Evolutionary conservation across 2,113 vertebrate species (phyloP).

Genomic region (Mobula birostris): DNA sequence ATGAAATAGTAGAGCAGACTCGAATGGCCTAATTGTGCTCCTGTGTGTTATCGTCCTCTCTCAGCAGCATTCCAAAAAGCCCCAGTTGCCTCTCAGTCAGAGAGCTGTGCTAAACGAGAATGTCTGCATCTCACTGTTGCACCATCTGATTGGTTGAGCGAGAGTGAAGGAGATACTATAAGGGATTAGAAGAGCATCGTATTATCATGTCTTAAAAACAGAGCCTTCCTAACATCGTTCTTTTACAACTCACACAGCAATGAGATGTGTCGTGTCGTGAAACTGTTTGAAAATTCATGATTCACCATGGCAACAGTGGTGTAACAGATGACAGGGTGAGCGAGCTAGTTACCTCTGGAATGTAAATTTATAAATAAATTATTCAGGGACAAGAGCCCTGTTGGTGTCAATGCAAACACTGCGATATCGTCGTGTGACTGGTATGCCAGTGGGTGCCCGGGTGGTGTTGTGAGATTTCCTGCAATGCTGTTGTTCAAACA

Average conservation of each 20-base stretch:
- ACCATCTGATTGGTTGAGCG: background rate
- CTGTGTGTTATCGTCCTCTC: too few relatives aligned
- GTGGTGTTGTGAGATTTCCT: background rate
- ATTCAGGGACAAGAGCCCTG: background rate
- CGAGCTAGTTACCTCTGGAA: background rate
- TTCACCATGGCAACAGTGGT: constrained; percentile 20
- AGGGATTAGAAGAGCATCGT: background rate
- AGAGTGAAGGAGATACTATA: background rate
- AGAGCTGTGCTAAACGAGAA: too few relatives aligned
- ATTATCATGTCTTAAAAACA: background rate
- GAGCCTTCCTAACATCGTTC: background rate
- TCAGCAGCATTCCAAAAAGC: too few relatives aligned
- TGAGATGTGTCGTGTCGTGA: background rate
- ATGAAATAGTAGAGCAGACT: too few relatives aligned
- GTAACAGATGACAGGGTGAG: background rate
- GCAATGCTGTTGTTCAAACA: background rate
- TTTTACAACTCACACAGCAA: background rate
- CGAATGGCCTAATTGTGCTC: too few relatives aligned
- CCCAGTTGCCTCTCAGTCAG: too few relatives aligned
- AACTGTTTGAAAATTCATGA: background rate
- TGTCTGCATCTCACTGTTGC: background rate
- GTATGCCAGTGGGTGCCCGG: background rate
- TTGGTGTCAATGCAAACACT: background rate
- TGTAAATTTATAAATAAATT: background rate
- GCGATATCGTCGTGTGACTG: background rate